Percentiles rank a stretch among this genome's conserved stretches.
phyloP scores from a whole-genome alignment of 2,888 invertebrate genomes.

The Andrena fulva region DNA sequence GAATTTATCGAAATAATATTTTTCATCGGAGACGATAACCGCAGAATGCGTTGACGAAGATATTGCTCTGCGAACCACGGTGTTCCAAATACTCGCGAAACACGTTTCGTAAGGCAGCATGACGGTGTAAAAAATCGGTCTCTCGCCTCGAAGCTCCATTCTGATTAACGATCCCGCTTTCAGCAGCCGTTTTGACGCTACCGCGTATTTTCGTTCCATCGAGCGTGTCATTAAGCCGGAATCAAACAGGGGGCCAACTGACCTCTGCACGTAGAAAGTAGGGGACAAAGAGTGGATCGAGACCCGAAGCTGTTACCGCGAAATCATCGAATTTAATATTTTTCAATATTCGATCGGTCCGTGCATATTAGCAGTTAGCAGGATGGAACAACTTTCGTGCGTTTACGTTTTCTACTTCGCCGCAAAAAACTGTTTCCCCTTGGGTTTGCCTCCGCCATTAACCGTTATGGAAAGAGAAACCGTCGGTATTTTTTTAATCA shows the following conservation, averaged over 20 bases:
- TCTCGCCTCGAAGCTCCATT: background rate
- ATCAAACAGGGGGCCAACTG: slow-evolving; percentile 12
- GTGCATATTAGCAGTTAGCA: background rate
- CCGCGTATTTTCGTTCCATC: slow-evolving; percentile 33
- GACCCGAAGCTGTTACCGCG: slow-evolving; percentile 2
- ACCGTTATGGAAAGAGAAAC: no score
- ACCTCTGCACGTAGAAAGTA: slow-evolving; percentile 33
- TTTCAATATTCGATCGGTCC: slow-evolving; percentile 7
- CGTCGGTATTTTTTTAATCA: no score
- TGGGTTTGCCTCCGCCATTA: background rate
- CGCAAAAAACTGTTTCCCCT: background rate
- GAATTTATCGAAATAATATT: no score
- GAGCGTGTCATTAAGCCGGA: slow-evolving; percentile 32
- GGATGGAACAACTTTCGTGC: background rate
- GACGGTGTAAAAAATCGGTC: background rate
- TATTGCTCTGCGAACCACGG: background rate
- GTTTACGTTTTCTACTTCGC: background rate
- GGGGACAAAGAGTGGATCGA: background rate
- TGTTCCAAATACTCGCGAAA: background rate
- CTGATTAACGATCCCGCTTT: slow-evolving; percentile 3
- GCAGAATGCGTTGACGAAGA: background rate
- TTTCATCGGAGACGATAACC: no score
- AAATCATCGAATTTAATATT: slow-evolving; percentile 44
- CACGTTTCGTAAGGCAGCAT: background rate
- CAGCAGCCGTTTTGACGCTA: slow-evolving; percentile 16